Base-by-base conservation (phyloP, 2,113 vertebrate species). In the Perca fluviatilis region DNA sequence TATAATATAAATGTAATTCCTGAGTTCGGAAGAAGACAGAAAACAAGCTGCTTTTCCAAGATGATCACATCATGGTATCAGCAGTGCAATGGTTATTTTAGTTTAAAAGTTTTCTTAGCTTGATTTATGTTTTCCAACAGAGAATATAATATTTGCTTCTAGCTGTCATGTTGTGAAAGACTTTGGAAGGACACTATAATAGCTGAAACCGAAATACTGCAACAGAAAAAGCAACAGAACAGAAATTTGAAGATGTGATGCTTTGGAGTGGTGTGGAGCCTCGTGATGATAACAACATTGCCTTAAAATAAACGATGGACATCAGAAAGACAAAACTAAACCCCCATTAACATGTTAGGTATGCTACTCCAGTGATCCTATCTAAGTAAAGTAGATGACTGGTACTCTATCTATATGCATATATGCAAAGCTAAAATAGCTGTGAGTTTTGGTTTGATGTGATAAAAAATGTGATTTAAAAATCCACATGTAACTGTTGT, bases 261-360 rank as follows among this genome's bases (percentile, higher is more conserved):
- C 25, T 70, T 69, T 36, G 40, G 18, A 9, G 33, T 36, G 54
- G 27, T 27, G 19, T 47, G 13, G 15, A 12, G 15, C 58, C n/a
- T 36, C 21, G 33, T 72, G 51, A 77, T 58, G 63, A 78, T 74
- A 66, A 58, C 46, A 60, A 23, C 78, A 77, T 69, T 4, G 4
- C 43, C 77, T 84, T 77, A 77, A 84, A 74, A 80, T 84, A 87
- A 65, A 80, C 4, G n/a, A 68, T 64, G 71, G 40, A 23, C 49
- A 56, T 63, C 53, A 33, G 8, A 25, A 62, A 72, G 60, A 79
- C 46, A 61, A 62, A 53, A 47, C 33, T 54, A 60, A 74, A 36
- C 40, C 49, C 62, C 46, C 23, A 36, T 4, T 53, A 27, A 27
- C 23, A 49, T 16, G 43, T 49, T 27, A 62, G n/a, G 25, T n/a